Evolutionary conservation across 2,113 vertebrate genomes (phyloP), one percentile per base, ranked within the genome.

Genomic region (Semnornis frantzii): DNA sequence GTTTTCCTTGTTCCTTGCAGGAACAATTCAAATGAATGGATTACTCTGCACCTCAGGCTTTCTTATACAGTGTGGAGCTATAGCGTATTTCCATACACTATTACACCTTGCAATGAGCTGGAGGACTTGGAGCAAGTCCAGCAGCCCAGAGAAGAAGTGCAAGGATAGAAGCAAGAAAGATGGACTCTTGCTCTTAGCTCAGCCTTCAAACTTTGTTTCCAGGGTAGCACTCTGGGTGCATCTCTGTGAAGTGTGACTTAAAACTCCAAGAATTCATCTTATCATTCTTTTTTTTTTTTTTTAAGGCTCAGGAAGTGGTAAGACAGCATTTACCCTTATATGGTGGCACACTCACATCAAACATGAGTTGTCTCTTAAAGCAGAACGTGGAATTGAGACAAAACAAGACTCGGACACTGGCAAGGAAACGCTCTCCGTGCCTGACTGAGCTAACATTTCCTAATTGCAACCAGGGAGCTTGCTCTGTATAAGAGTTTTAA

Each of bases 381-480:
- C 57, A 81, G 57, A 83, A 59, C 46, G 70, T 70, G 62, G 48
- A 88, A 55, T 59, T 74, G 77, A 93, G 84, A 92, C 91, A 90
- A 88, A 96, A 90, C 84, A 92, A 89, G 63, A 73, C 52, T 74
- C 1, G 34, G 81, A 92, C 28, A 1, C 18, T 92, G 93, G 77
- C 93, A 84, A 82, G 85, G 73, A 88, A 83, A 48, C 15, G 2
- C 25, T 60, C 73, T 79, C 77, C 70, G 33, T 68, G 83, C 73
- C 66, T 75, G 82, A 87, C 85, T 87, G 65, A 92, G 91, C 58
- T 78, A 55, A 70, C 5, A 0, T 82, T 90, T 89, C 66, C 81
- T 94, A 92, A 96, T 93, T 93, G 91, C 81, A 95, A 91, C 66
- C 89, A 92, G 89, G 92, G 65, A 84, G 31, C 65, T 74, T 44